Percentiles rank a stretch among this genome's conserved stretches.
Evolutionary conservation across 30 jellyfish, hydroid and myxozoan species (phyloP).

Genomic region (Aurelia sp.): DNA sequence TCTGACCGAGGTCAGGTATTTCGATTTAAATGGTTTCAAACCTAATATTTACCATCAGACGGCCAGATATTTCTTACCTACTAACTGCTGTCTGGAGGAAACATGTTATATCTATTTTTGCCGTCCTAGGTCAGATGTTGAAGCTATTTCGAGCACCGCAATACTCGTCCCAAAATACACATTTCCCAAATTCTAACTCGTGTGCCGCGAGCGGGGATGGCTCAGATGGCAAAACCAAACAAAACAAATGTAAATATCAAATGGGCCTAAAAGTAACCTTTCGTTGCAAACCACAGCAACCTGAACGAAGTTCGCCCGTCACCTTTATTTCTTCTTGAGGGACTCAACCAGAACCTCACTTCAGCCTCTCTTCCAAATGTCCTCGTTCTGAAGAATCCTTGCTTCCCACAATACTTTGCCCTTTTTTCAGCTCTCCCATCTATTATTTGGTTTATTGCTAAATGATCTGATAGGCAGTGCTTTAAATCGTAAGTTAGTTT

Average conservation of each 20-base stretch:
- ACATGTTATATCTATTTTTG: too few relatives aligned
- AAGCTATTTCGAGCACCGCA: too few relatives aligned
- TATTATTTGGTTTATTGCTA: constrained; percentile 68
- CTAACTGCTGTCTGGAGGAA: too few relatives aligned
- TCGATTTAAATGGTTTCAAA: too few relatives aligned
- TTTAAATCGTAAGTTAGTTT: constrained; percentile 47
- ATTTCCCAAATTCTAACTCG: too few relatives aligned
- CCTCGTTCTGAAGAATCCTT: constrained; percentile 64
- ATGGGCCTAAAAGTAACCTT: constrained; percentile 19
- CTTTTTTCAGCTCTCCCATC: constrained; percentile 59
- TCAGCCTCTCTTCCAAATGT: constrained; percentile 77
- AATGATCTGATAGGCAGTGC: constrained; percentile 66
- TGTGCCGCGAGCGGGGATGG: too few relatives aligned
- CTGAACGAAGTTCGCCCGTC: constrained; percentile 45
- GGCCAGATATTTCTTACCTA: too few relatives aligned
- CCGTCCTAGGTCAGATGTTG: too few relatives aligned
- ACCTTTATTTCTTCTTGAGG: constrained; percentile 12
- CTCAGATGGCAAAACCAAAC: too few relatives aligned
- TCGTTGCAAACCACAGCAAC: constrained; percentile 63
- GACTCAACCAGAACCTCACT: constrained; percentile 67
- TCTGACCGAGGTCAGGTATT: too few relatives aligned
- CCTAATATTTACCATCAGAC: too few relatives aligned
- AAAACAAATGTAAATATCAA: background rate
- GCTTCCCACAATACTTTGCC: constrained; percentile 62
- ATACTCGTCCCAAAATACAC: too few relatives aligned